These are phyloP conservation scores for Dasyprocta punctata DNA, from an alignment of 2,113 vertebrate species.

Conservation along the genomic window DNA sequence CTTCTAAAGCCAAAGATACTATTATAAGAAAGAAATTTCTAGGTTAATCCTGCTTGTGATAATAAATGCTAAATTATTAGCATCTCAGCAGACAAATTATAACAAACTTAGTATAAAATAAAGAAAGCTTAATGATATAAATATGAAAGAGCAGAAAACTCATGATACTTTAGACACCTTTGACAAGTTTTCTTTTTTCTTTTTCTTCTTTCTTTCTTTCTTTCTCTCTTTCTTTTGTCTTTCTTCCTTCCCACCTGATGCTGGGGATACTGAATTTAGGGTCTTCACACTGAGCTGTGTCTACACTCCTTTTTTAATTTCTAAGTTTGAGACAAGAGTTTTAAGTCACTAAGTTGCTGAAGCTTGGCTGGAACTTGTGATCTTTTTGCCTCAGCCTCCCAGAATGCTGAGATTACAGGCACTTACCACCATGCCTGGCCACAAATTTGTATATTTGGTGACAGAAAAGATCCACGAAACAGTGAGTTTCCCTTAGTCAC, in stretches of 20 bases:
- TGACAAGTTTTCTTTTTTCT: background rate
- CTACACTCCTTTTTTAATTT: background rate
- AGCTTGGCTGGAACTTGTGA: background rate
- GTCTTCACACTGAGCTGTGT: background rate
- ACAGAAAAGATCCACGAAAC: background rate
- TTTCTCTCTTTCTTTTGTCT: background rate
- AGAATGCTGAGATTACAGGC: background rate
- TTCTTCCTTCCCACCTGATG: background rate
- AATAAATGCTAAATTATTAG: background rate
- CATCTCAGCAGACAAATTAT: constrained; percentile 9
- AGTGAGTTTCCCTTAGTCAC: background rate
- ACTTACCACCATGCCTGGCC: background rate
- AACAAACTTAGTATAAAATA: background rate
- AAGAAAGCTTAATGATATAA: background rate
- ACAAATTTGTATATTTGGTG: background rate
- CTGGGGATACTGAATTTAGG: background rate
- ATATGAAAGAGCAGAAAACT: background rate
- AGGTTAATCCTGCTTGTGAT: background rate
- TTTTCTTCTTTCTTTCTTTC: background rate
- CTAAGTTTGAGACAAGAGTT: background rate
- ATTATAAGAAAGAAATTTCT: background rate
- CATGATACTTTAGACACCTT: background rate
- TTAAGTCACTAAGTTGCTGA: background rate
- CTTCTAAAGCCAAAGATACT: background rate
- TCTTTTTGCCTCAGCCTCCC: background rate